Conservation (phyloP, 1,140 invertebrate genomes). For the Gonatopus flavifemur region DNA sequence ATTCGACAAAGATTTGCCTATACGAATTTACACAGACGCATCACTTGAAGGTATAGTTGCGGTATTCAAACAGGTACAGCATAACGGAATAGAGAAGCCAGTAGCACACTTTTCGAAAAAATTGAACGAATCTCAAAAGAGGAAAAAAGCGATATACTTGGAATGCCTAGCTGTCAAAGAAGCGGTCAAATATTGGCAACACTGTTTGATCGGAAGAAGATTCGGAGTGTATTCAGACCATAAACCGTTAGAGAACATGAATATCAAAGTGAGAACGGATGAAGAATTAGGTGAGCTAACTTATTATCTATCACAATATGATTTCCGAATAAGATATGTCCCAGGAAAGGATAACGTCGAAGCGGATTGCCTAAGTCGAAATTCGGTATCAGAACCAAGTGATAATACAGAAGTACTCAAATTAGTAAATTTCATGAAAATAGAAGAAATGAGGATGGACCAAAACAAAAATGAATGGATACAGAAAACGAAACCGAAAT, state of each 20-base stretch:
- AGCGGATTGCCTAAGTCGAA: background rate
- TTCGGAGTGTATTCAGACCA: slow-evolving; percentile 18
- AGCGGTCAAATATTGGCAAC: slow-evolving; percentile 24
- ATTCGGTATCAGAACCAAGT: slow-evolving; percentile 7
- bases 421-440: background rate
- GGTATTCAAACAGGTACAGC: slow-evolving; percentile 4
- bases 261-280: slow-evolving; percentile 17
- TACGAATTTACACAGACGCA: slow-evolving; percentile 13
- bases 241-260: slow-evolving; percentile 22
- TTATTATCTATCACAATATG: slow-evolving; percentile 17
- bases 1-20: slow-evolving; percentile 11
- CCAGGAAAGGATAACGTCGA: background rate
- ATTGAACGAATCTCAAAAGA: slow-evolving; percentile 36
- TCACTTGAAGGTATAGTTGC: slow-evolving; percentile 6
- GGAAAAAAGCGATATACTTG: slow-evolving; percentile 8
- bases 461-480: background rate
- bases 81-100: slow-evolving; percentile 8
- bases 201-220: slow-evolving; percentile 17
- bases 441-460: slow-evolving; percentile 1
- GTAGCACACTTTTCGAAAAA: slow-evolving; percentile 35
- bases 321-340: background rate
- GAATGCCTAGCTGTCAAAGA: slow-evolving; percentile 26
- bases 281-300: no score
- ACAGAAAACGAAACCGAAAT: slow-evolving; percentile 6
- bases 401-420: slow-evolving; percentile 7